A percentile compares a stretch with the other conserved stretches of the same genome.
phyloP scores from a whole-genome alignment of 2,797 vertebrate genomes.

The Sebastes cheni region DNA sequence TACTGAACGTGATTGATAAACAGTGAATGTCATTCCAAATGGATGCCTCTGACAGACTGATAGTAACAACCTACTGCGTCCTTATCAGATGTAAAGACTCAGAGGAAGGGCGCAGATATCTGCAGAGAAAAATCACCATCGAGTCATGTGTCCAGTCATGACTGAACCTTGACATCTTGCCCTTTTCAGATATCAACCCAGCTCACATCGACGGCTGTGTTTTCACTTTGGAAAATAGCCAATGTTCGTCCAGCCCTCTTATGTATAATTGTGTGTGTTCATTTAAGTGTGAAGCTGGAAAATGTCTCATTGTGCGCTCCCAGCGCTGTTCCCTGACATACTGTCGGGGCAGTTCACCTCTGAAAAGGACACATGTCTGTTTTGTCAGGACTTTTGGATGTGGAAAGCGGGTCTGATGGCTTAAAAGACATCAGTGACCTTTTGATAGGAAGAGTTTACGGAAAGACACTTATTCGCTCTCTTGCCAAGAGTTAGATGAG shows the following conservation, averaged over 20 bases:
- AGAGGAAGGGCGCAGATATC: conserved; percentile 54
- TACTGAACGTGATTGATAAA: not conserved
- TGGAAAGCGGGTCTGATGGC: not conserved
- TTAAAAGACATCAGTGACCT: not conserved
- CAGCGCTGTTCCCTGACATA: conserved; percentile 56
- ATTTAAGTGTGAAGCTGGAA: conserved; percentile 75
- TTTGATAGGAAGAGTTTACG: not conserved
- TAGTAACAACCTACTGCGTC: not conserved
- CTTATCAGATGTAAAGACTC: not conserved
- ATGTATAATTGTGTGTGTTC: conserved; percentile 69
- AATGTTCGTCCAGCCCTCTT: conserved; percentile 51
- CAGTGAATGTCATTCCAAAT: conserved; percentile 39
- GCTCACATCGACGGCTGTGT: conserved; percentile 51
- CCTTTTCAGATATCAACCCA: conserved; percentile 71
- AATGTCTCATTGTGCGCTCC: conserved; percentile 73
- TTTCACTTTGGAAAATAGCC: conserved; percentile 68
- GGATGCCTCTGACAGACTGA: conserved; percentile 12
- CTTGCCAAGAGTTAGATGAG: not conserved
- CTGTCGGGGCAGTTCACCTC: conserved; percentile 54
- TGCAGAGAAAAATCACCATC: conserved; percentile 58
- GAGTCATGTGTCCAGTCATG: conserved; percentile 43
- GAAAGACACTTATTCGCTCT: not conserved
- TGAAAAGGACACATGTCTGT: conserved; percentile 49
- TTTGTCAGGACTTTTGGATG: conserved; percentile 22
- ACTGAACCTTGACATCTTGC: conserved; percentile 68